These are phyloP conservation scores for Delia radicum DNA, from an alignment of 1,140 invertebrate genomes.

Conservation along the genomic window DNA sequence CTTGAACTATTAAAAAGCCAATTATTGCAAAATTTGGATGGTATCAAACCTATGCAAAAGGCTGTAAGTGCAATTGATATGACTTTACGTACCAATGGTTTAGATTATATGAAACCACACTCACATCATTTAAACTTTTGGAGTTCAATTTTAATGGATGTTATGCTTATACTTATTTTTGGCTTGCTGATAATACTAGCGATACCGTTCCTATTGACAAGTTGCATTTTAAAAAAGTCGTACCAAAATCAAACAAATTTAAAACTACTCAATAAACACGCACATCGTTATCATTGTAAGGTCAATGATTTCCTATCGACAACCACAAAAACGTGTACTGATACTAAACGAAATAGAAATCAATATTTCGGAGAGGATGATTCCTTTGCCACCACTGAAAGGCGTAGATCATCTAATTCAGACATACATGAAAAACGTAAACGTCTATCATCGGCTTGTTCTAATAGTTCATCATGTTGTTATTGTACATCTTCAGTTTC, in stretches of 20 bases:
- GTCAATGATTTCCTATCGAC: background rate
- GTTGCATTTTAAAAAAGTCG: conserved; percentile 43
- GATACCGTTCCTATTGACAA: conserved; percentile 46
- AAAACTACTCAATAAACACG: background rate
- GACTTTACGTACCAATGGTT: conserved; percentile 58
- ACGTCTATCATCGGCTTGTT: background rate
- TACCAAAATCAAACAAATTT: conserved; percentile 38
- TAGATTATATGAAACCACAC: conserved; percentile 54
- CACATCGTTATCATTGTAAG: background rate
- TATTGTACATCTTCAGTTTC: background rate
- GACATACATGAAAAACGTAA: background rate
- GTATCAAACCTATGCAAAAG: conserved; percentile 54
- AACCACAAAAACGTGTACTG: background rate
- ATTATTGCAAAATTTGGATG: conserved; percentile 49
- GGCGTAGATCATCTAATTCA: conserved; percentile 3
- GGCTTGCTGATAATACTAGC: conserved; percentile 43
- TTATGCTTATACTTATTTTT: conserved; percentile 45
- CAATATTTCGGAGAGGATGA: background rate
- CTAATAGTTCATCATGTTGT: conserved; percentile 4
- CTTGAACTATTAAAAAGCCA: conserved; percentile 30
- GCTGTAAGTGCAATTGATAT: conserved; percentile 62
- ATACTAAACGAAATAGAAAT: background rate
- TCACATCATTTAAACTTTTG: conserved; percentile 55
- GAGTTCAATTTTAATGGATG: conserved; percentile 55
- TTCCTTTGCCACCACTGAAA: background rate